Base-by-base conservation (phyloP, 1,140 invertebrate species). In the Pentalonia nigronervosa region DNA sequence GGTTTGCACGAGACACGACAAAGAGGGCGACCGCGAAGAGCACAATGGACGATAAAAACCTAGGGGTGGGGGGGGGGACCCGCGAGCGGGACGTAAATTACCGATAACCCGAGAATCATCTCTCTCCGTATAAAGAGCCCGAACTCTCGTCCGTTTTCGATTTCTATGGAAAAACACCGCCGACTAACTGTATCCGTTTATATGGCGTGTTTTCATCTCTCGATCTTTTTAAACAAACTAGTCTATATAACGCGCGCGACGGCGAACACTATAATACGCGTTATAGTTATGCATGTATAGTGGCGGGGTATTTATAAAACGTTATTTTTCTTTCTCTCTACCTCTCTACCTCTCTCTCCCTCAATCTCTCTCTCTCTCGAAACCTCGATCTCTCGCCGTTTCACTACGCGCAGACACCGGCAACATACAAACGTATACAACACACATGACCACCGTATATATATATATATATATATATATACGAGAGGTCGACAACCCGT, bases 401-500 rank as follows among this genome's bases (percentile, higher is more conserved):
- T 45, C 41, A 86, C 83, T 83, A 86, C 21, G 36, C 83, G 30
- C 84, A 86, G 9, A 41, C 50, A 50, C 88, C 50, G 87, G 53
- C 87, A 53, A 25, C 50, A 23, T 56, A 56, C 4, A 41, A 7
- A 56, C 50, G 2, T 34, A 41, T 41, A 41, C 41, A 41, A 41
- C 50, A 53, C 50, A 89, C 88, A 89, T 25, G 88, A 89, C 60
- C 67, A 83, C 91, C 67, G 47, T 34, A 48, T 41, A 41, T 41
- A n/a, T n/a, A n/a, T n/a, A n/a, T n/a, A n/a, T n/a, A n/a, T n/a
- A n/a, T n/a, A n/a, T n/a, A n/a, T n/a, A n/a, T n/a, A n/a, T n/a
- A n/a, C n/a, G 41, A 84, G 67, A 92, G 91, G 91, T 92, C 91
- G 91, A 92, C 91, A 92, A 92, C 91, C 91, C 47, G 91, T 92